Evolutionary conservation across 1,140 invertebrate genomes (phyloP).

Genomic region (Euura lappo): DNA sequence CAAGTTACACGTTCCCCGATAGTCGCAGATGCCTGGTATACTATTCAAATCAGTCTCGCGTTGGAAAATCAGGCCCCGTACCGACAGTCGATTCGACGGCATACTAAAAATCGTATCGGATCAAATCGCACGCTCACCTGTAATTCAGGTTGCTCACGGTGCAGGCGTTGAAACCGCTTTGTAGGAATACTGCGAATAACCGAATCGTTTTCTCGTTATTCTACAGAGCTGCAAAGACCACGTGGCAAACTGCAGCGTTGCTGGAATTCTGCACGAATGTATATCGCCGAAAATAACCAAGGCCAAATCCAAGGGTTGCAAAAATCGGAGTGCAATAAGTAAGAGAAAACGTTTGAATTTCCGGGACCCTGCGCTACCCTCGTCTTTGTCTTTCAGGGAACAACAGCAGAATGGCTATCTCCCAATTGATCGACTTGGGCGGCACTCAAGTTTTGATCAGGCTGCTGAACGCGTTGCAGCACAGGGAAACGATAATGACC

Average conservation of each 20-base stretch:
- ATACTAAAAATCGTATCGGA: background rate
- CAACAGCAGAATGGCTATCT: conserved; percentile 48
- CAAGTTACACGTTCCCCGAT: conserved; percentile 7
- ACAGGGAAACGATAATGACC: conserved; percentile 47
- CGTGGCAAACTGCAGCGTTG: conserved; percentile 46
- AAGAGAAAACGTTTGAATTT: conserved; percentile 15
- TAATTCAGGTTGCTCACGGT: background rate
- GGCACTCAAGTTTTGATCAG: conserved; percentile 57
- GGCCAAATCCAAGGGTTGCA: conserved; percentile 44
- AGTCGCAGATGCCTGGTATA: conserved; percentile 10
- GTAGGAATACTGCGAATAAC: no score
- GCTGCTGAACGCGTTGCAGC: conserved; percentile 51
- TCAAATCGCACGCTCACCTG: background rate
- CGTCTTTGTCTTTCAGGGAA: conserved; percentile 48
- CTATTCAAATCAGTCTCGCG: no score
- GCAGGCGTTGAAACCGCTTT: background rate
- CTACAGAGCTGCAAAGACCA: conserved; percentile 52
- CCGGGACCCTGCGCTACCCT: conserved; percentile 32
- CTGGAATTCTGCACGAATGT: conserved; percentile 55
- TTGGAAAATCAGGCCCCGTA: background rate
- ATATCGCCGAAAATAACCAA: conserved; percentile 49
- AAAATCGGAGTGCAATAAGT: conserved; percentile 44
- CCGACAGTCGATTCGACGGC: background rate
- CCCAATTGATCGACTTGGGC: conserved; percentile 56
- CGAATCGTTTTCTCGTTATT: conserved; percentile 11